Base-by-base conservation (phyloP, 2,797 vertebrate genomes). In the Cottoperca gobio region DNA sequence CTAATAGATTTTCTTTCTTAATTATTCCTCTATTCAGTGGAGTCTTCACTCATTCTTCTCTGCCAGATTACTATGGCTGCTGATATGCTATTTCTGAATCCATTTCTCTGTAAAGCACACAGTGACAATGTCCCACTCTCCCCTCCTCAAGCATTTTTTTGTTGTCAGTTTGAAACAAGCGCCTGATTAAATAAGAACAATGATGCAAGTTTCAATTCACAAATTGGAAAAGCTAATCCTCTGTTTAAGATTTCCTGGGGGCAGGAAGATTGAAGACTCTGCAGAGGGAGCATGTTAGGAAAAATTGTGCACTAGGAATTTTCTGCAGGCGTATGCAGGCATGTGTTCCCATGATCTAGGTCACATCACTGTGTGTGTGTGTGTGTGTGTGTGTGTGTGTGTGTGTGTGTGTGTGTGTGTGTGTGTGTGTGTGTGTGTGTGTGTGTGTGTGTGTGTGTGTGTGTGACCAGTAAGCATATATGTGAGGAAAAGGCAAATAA, bases 221-320 rank as follows among this genome's bases (percentile, higher is more conserved):
- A 84, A 92, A 92, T 87, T 90, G 83, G 83, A 93, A 88, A 87
- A 80, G 66, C 68, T 91, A 91, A 93, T 91, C 89, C 82, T 73
- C 70, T 64, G 64, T 48, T 85, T 81, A 78, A 87, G 76, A 90
- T 92, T 86, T 92, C 92, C 89, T 89, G 6, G 2, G 85, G 88
- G 73, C 59, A 48, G 76, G 74, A 70, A 78, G 66, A 83, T 58
- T 82, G 81, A 78, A 84, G 79, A 57, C 48, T 48, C 57, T 73
- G 77, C 65, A 7, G 8, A n/a, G 77, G 70, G 79, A 79, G 65
- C 62, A 28, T 79, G 63, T 60, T 50, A 26, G 58, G 70, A 64
- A 73, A 82, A n/a, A 80, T 13, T 66, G 52, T 73, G 69, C 43
- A 70, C 40, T 37, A 31, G 1, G 39, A 80, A 76, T 58, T 52